Evolutionary conservation across 2,888 invertebrate genomes (phyloP).

Genomic region (Agrilus biguttatus): DNA sequence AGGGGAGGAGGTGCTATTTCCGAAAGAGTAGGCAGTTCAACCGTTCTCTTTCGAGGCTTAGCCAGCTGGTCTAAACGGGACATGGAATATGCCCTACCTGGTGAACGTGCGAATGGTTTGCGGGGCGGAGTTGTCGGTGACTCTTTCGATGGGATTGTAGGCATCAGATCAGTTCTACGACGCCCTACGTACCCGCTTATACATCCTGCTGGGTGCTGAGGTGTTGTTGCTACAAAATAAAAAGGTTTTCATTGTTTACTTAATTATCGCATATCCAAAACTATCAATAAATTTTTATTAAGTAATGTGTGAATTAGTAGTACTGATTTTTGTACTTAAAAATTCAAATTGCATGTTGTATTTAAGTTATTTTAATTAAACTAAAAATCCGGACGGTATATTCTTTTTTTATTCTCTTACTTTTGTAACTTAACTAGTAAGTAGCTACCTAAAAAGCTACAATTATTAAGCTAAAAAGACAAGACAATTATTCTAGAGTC

Average conservation of each 20-base stretch:
- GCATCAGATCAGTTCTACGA: conserved; percentile 80
- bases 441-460: no score
- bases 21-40: conserved; percentile 26
- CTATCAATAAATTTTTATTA: no score
- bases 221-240: conserved; percentile 18
- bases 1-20: conserved; percentile 20
- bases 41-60: conserved; percentile 47
- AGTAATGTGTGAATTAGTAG: no score
- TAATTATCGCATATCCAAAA: no score
- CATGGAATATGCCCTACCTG: conserved; percentile 89
- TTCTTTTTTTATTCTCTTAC: no score
- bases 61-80: conserved; percentile 79
- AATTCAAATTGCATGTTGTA: no score
- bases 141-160: conserved; percentile 69
- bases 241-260: not conserved
- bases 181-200: conserved; percentile 59
- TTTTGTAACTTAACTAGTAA: no score
- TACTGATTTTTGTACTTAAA: no score
- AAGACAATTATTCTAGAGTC: no score
- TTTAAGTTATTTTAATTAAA: no score
- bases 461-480: no score
- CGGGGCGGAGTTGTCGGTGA: conserved; percentile 33
- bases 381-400: no score
- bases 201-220: conserved; percentile 45
- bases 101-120: conserved; percentile 33